Base-by-base conservation (phyloP, 2,888 invertebrate species). In the Marasmarcha lunaedactyla region DNA sequence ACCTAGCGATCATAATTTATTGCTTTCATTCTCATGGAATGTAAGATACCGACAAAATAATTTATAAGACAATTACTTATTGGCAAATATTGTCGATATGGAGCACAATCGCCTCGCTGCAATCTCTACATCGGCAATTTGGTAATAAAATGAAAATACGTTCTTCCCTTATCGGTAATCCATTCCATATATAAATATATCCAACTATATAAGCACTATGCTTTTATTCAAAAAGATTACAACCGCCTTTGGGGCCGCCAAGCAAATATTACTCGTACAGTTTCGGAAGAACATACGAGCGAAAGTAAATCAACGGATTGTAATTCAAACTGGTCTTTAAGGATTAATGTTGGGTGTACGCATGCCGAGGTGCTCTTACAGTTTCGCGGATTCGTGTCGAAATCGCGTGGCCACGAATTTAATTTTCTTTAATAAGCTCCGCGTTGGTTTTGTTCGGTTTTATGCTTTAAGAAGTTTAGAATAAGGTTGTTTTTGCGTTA, bases 81-180 rank as follows among this genome's bases (percentile, higher is more conserved):
- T 77, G 74, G 77, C 74, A 71, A 74, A 73, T 71, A 71, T 68
- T 65, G 51, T 59, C 54, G 79, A 79, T 78, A 72, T 61, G 55
- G 52, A 42, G 46, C 55, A 67, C 72, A 74, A 79, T 79, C 79
- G 68, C 51, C 57, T 51, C 63, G 50, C 55, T 50, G 49, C 64
- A 63, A 83, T 83, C 83, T 69, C 55, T 15, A 68, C 71, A 84
- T 84, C 84, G 83, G 84, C 79, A 84, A 84, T 84, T 84, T 81
- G 78, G 83, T 81, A 84, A 84, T 84, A 84, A 84, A 84, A 84
- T 78, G 84, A 81, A 79, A 84, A 84, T 81, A 78, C 76, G 66
- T 63, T 73, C 71, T 57, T 58, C 47, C 52, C 74, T 79, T 83
- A 83, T 83, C 83, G 72, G 64, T 66, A 70, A 79, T 79, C 81